These are phyloP conservation scores for Nephrotoma guestfalica DNA, from an alignment of 2,888 invertebrate species.

Conservation along the genomic window DNA sequence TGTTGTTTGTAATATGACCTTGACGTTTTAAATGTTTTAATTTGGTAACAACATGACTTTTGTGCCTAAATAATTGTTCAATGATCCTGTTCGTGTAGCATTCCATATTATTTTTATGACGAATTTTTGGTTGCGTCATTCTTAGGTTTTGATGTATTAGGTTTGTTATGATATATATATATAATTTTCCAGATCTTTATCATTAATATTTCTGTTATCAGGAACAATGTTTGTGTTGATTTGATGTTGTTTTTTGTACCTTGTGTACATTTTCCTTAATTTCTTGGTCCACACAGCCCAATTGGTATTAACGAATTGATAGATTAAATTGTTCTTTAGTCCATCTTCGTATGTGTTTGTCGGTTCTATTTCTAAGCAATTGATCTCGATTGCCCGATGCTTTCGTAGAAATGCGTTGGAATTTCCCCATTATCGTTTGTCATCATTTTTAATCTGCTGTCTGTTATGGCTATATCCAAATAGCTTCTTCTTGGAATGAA, in stretches of 20 bases:
- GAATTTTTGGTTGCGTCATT: background rate
- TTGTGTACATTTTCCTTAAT: background rate
- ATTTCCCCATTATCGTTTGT: background rate
- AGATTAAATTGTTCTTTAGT: background rate
- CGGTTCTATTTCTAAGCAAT: background rate
- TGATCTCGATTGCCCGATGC: background rate
- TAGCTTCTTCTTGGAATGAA: too few species aligned
- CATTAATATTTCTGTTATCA: background rate
- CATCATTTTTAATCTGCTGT: background rate
- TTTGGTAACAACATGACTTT: background rate
- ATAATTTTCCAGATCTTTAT: too few species aligned
- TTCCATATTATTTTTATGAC: background rate
- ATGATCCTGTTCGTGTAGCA: background rate
- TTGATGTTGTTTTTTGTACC: too few species aligned
- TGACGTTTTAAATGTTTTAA: background rate
- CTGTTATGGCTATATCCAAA: background rate
- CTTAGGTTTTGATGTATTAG: too few species aligned
- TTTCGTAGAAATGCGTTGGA: background rate
- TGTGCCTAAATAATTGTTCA: background rate
- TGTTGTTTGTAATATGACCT: background rate
- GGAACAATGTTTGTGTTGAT: background rate
- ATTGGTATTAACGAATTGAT: background rate
- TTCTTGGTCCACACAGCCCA: background rate
- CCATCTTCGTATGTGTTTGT: background rate
- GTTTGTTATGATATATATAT: too few species aligned